Evolutionary conservation across 2,888 invertebrate genomes (phyloP).

Genomic region (Steinernema scapterisci): DNA sequence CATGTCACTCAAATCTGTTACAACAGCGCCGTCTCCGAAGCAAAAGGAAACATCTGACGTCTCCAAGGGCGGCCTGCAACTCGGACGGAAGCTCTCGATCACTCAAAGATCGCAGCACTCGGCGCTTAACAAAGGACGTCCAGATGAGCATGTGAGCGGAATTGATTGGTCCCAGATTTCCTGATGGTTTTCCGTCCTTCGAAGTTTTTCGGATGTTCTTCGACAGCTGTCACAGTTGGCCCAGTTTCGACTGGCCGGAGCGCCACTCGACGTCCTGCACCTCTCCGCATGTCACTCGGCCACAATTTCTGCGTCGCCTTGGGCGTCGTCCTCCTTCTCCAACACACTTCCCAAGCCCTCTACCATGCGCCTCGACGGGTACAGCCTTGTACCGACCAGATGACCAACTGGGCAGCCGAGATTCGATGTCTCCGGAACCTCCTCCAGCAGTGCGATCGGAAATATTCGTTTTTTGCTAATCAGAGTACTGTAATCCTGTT

Average conservation of each 20-base stretch:
- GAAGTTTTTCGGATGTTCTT: neutral
- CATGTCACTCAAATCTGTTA: too few species aligned
- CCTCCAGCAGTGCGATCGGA: slow-evolving; percentile 14
- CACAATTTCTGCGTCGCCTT: neutral
- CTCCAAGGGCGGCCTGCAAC: too few species aligned
- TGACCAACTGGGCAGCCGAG: slow-evolving; percentile 25
- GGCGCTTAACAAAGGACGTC: neutral
- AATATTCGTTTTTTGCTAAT: slow-evolving; percentile 25
- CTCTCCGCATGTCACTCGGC: neutral
- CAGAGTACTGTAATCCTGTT: neutral
- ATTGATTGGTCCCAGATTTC: slow-evolving; percentile 17
- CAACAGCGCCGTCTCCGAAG: too few species aligned
- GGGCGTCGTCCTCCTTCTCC: neutral
- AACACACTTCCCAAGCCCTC: neutral
- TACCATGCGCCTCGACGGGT: slow-evolving; percentile 21
- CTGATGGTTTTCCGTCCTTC: neutral
- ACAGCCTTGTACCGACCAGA: slow-evolving; percentile 20
- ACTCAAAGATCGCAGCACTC: slow-evolving; percentile 9
- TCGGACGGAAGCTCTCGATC: slow-evolving; percentile 1
- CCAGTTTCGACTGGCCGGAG: neutral
- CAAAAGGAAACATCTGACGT: too few species aligned
- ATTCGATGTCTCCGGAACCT: slow-evolving; percentile 25
- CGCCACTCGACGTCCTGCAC: too few species aligned
- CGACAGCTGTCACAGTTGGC: too few species aligned
- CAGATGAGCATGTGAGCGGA: slow-evolving; percentile 3